These are phyloP conservation scores for Zeus faber DNA, from an alignment of 2,113 vertebrate genomes.

Conservation along the genomic window DNA sequence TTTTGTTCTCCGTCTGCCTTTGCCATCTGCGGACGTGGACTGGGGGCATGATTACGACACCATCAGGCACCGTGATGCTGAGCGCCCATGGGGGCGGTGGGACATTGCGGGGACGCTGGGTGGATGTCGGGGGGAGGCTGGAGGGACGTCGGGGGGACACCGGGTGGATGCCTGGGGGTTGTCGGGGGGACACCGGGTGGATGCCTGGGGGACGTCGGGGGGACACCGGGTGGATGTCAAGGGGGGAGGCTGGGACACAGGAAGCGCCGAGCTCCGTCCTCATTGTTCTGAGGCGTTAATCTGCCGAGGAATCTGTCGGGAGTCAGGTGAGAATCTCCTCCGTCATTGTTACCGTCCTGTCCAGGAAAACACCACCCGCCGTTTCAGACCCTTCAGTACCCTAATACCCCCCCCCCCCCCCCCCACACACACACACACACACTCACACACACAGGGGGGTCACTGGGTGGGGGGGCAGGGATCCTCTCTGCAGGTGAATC, in stretches of 20 bases:
- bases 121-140: too few relatives aligned
- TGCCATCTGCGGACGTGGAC: too few relatives aligned
- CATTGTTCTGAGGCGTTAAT: slow-evolving; percentile 72
- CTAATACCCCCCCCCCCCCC: slow-evolving; percentile 35
- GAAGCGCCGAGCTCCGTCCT: slow-evolving; percentile 62
- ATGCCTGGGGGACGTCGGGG: slow-evolving; percentile 38
- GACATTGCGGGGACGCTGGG: too few relatives aligned
- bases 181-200: slow-evolving; percentile 49
- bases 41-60: too few relatives aligned
- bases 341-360: slow-evolving; percentile 24
- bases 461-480: background rate
- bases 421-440: too few relatives aligned
- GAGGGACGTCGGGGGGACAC: too few relatives aligned
- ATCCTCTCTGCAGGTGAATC: too few relatives aligned
- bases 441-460: too few relatives aligned
- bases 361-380: too few relatives aligned
- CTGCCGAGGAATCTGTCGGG: slow-evolving; percentile 65
- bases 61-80: too few relatives aligned
- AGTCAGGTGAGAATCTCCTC: slow-evolving; percentile 68
- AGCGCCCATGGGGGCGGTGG: too few relatives aligned
- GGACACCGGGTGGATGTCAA: slow-evolving; percentile 48
- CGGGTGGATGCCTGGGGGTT: slow-evolving; percentile 66
- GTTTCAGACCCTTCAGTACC: slow-evolving; percentile 7
- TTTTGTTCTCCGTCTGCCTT: too few relatives aligned
- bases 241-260: slow-evolving; percentile 49